Percentiles rank a stretch among this genome's conserved stretches.
Conservation (phyloP, 2,113 vertebrate genomes). For the Arenaria interpres region DNA sequence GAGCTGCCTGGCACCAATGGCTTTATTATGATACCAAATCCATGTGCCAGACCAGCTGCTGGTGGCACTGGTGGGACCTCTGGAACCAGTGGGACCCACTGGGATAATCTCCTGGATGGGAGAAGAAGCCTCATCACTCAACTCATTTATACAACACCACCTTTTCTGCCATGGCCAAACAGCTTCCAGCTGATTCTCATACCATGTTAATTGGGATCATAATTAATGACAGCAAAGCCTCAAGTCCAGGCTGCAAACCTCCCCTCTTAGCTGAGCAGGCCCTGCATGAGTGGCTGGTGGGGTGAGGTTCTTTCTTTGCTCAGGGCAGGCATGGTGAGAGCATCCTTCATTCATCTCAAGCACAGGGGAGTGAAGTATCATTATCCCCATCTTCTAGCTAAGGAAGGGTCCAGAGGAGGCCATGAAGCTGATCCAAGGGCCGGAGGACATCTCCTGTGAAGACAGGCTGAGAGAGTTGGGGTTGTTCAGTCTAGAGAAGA, state of each 20-base stretch:
- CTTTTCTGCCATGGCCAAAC: background rate
- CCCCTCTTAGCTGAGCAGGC: background rate
- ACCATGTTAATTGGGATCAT: rapidly evolving
- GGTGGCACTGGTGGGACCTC: background rate
- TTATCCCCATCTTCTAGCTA: background rate
- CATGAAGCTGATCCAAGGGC: no score
- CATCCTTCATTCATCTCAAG: background rate
- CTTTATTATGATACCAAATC: background rate
- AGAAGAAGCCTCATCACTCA: background rate
- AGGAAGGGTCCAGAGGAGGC: no score
- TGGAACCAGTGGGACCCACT: background rate
- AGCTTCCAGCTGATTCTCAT: rapidly evolving
- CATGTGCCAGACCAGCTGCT: rapidly evolving
- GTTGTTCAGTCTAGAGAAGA: no score
- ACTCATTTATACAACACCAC: rapidly evolving
- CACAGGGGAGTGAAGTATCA: rapidly evolving
- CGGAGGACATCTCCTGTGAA: no score
- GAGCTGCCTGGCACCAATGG: background rate
- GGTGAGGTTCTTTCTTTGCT: background rate
- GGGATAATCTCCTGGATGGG: background rate
- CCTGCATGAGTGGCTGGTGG: rapidly evolving
- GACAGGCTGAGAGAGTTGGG: no score
- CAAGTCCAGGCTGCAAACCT: background rate
- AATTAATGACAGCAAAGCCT: background rate
- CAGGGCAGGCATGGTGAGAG: background rate